A percentile compares a stretch with the other conserved stretches of the same genome.
Evolutionary conservation across 2,888 invertebrate species (phyloP).

Genomic region (Trileptium ribeirensis): DNA sequence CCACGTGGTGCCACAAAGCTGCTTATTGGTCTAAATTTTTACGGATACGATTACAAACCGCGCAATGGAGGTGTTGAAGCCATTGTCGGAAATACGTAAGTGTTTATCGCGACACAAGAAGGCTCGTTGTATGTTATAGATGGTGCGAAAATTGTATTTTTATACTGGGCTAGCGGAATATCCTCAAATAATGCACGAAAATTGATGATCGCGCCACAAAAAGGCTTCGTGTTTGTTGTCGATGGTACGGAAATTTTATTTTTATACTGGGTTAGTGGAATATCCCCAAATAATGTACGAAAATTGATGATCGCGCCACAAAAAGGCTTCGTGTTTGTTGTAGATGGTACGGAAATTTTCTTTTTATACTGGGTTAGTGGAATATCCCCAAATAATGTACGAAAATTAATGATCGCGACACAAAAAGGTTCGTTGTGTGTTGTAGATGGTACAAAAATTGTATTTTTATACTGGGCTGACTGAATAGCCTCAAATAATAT

Average conservation of each 20-base stretch:
- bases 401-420: neutral
- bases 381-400: no score
- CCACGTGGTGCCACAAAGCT: constrained; percentile 64
- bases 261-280: neutral
- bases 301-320: neutral
- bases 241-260: no score
- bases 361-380: neutral
- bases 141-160: no score
- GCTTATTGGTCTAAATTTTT: constrained; percentile 81
- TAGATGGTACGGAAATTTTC: no score
- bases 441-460: no score
- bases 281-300: no score
- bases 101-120: neutral
- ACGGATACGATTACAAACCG: constrained; percentile 77
- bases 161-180: neutral
- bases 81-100: constrained; percentile 59
- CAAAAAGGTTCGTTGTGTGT: no score
- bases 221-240: no score
- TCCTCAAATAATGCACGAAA: no score
- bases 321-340: no score
- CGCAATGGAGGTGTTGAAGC: constrained; percentile 63
- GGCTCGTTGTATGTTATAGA: no score
- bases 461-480: neutral
- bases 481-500: neutral
- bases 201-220: neutral